These are phyloP conservation scores for Larimichthys polyactis DNA, from an alignment of 2,113 vertebrate species.

Conservation along the genomic window DNA sequence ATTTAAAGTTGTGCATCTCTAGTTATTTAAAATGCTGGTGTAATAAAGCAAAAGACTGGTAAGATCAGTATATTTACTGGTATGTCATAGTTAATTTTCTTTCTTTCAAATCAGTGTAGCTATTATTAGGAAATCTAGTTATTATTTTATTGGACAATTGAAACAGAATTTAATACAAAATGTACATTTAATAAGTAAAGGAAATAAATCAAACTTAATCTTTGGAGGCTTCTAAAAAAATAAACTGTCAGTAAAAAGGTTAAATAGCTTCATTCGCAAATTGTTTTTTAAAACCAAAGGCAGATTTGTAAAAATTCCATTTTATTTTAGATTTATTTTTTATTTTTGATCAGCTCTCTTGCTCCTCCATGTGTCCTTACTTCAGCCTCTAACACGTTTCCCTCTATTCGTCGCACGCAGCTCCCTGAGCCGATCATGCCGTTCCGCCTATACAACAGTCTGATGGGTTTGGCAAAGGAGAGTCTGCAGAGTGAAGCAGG, in stretches of 20 bases:
- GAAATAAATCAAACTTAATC: background rate
- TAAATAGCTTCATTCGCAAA: background rate
- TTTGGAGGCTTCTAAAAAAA: too few relatives aligned
- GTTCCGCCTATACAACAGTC: conserved; percentile 91
- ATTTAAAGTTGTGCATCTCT: too few relatives aligned
- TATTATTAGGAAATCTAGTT: background rate
- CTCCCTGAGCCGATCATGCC: conserved; percentile 94
- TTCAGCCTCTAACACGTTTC: background rate
- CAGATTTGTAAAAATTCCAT: background rate
- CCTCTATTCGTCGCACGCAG: conserved; percentile 72
- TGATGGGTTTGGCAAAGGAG: conserved; percentile 97
- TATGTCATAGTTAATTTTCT: background rate
- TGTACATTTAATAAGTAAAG: background rate
- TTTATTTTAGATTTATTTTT: background rate
- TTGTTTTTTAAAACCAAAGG: background rate
- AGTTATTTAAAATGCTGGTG: too few relatives aligned
- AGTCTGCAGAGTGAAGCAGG: conserved; percentile 84
- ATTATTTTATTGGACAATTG: background rate
- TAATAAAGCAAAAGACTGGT: too few relatives aligned
- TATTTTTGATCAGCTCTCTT: background rate
- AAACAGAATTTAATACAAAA: background rate
- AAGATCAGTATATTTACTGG: too few relatives aligned
- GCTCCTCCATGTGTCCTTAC: background rate
- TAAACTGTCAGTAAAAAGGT: background rate
- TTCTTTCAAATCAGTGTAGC: background rate